Conservation (phyloP, 2,797 vertebrate species). For the Pteropus rufus region DNA sequence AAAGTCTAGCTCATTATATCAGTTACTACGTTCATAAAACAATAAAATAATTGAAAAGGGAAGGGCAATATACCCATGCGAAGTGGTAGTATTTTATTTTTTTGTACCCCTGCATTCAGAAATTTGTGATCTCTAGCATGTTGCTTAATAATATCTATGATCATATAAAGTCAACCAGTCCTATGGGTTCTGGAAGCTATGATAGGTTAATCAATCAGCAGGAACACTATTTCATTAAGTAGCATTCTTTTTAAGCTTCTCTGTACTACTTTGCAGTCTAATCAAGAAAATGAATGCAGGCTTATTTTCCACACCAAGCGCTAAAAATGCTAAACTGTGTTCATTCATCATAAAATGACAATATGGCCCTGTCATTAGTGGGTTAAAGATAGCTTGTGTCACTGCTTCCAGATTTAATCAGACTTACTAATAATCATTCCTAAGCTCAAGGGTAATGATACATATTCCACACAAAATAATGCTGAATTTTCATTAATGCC, state of each 20-base stretch:
- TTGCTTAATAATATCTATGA: background rate
- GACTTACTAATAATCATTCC: slow-evolving; percentile 68
- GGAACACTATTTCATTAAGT: slow-evolving; percentile 59
- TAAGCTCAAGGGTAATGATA: slow-evolving; percentile 69
- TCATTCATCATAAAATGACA: slow-evolving; percentile 77
- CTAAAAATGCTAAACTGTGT: slow-evolving; percentile 71
- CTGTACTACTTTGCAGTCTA: slow-evolving; percentile 46
- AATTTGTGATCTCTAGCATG: background rate
- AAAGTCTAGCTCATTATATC: background rate
- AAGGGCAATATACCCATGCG: background rate
- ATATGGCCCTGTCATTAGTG: slow-evolving; percentile 72
- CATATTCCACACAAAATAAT: slow-evolving; percentile 68
- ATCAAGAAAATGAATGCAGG: slow-evolving; percentile 73
- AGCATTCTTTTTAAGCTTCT: slow-evolving; percentile 46
- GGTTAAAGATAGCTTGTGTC: slow-evolving; percentile 74
- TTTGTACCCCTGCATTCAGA: background rate
- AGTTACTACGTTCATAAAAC: background rate
- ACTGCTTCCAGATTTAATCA: slow-evolving; percentile 75
- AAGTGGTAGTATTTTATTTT: background rate
- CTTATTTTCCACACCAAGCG: slow-evolving; percentile 65
- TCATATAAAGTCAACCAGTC: slow-evolving; percentile 3
- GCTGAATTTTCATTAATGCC: slow-evolving; percentile 73
- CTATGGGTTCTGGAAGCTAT: background rate
- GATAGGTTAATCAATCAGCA: slow-evolving; percentile 53
- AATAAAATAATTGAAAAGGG: background rate